phyloP scores from a whole-genome alignment of 2,113 vertebrate species.

The Aviceda subcristata region DNA sequence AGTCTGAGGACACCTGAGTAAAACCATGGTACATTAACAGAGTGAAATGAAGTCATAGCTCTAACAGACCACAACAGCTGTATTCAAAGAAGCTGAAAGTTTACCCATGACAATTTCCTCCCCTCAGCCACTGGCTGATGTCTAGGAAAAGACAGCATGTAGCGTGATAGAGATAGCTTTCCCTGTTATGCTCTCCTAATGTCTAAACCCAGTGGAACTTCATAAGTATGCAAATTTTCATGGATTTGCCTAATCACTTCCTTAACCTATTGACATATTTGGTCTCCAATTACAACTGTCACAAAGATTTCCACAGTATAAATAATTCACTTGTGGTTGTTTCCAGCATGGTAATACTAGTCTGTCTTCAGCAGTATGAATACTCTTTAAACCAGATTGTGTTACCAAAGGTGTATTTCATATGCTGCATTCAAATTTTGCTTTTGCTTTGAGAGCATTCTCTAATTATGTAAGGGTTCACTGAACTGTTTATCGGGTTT shows the following conservation, averaged over 20 bases:
- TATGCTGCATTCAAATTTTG: not conserved
- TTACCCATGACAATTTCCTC: not conserved
- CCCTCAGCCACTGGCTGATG: not conserved
- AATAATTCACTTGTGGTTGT: not conserved
- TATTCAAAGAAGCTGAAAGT: not conserved
- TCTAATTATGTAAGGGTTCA: not conserved
- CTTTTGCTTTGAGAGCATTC: not conserved
- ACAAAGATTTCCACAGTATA: not conserved
- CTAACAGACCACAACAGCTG: not conserved
- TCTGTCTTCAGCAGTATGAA: not conserved
- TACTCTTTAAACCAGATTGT: not conserved
- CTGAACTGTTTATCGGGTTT: not conserved
- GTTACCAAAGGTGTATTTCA: not conserved
- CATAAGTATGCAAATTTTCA: not conserved
- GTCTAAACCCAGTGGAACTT: not conserved
- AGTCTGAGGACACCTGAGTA: not conserved
- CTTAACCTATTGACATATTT: not conserved
- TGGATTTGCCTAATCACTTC: not conserved
- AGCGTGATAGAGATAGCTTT: not conserved
- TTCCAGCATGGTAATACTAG: not conserved
- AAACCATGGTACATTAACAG: not conserved
- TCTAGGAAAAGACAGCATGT: not conserved
- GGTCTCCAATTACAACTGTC: not conserved
- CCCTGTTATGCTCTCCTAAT: not conserved
- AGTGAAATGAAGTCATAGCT: not conserved